Percentiles rank a stretch among this genome's conserved stretches.
Evolutionary conservation across 1,140 invertebrate species (phyloP).

Genomic region (Mylabris phalerata): DNA sequence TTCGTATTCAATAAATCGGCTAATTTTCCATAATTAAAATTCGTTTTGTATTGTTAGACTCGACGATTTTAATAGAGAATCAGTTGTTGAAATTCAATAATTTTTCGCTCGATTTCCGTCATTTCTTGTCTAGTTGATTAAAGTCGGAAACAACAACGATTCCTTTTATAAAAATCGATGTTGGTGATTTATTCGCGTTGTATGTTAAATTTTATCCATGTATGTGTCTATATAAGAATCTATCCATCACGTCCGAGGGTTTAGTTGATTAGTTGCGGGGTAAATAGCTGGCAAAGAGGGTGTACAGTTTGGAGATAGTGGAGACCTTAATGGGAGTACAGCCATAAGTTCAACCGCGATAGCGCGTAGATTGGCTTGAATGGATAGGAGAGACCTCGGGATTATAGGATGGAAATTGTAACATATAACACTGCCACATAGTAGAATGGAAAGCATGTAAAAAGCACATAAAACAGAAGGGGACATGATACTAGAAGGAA

Average conservation of each 20-base stretch:
- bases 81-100: too few relatives aligned
- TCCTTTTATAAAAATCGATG: not conserved
- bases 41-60: too few relatives aligned
- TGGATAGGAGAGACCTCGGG: conserved; percentile 15
- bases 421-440: conserved; percentile 24
- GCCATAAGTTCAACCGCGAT: conserved; percentile 20
- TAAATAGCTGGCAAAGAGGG: conserved; percentile 6
- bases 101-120: too few relatives aligned
- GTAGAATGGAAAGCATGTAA: conserved; percentile 20
- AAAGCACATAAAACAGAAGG: conserved; percentile 20
- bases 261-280: conserved; percentile 19
- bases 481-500: conserved; percentile 17
- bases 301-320: not conserved
- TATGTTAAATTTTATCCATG: not conserved
- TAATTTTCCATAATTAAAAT: too few relatives aligned
- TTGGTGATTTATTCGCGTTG: conserved; percentile 13
- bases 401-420: conserved; percentile 30
- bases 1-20: not conserved
- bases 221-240: not conserved
- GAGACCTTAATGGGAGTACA: conserved; percentile 12
- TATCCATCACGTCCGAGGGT: conserved; percentile 19
- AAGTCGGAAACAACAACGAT: too few relatives aligned
- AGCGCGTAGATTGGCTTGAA: conserved; percentile 21
- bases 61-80: too few relatives aligned
- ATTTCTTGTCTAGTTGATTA: too few relatives aligned